Percentiles rank a stretch among this genome's conserved stretches.
Evolutionary conservation across 2,888 invertebrate species (phyloP).

Genomic region (Dynastes maya): DNA sequence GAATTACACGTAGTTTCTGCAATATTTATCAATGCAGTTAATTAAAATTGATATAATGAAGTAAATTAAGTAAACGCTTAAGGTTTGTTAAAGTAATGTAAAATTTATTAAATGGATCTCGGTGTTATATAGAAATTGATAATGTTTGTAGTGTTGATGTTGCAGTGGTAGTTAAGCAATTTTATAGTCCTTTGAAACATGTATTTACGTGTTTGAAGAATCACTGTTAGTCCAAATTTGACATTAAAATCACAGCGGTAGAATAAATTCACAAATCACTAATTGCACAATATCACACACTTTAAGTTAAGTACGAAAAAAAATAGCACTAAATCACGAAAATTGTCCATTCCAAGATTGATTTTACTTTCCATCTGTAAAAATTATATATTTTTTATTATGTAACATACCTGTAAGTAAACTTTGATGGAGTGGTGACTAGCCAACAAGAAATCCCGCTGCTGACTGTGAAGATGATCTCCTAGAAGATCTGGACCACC

Average conservation of each 20-base stretch:
- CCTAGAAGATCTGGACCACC: slow-evolving; percentile 56
- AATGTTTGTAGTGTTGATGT: no score
- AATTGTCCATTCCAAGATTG: not conserved
- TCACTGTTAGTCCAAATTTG: slow-evolving; percentile 33
- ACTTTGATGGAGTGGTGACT: slow-evolving; percentile 69
- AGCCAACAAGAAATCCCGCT: slow-evolving; percentile 73
- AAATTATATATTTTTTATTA: slow-evolving; percentile 36
- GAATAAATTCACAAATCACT: slow-evolving; percentile 19
- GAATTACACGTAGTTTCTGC: slow-evolving; percentile 48
- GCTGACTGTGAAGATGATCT: slow-evolving; percentile 78
- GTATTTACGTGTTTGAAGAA: not conserved
- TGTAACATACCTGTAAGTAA: slow-evolving; percentile 66
- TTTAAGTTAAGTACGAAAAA: not conserved
- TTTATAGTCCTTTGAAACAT: not conserved
- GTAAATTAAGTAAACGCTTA: not conserved
- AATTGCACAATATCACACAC: slow-evolving; percentile 8
- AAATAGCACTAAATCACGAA: slow-evolving; percentile 9
- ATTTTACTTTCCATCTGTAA: not conserved
- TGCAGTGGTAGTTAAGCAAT: no score
- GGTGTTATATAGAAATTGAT: no score
- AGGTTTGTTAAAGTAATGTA: no score
- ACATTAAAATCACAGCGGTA: not conserved
- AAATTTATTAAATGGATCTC: no score
- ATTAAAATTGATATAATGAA: not conserved
- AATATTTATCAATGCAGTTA: slow-evolving; percentile 6